Percentiles rank a stretch among this genome's conserved stretches.
These are phyloP conservation scores for Tinea semifulvella DNA, from an alignment of 2,888 invertebrate species.

Conservation along the genomic window DNA sequence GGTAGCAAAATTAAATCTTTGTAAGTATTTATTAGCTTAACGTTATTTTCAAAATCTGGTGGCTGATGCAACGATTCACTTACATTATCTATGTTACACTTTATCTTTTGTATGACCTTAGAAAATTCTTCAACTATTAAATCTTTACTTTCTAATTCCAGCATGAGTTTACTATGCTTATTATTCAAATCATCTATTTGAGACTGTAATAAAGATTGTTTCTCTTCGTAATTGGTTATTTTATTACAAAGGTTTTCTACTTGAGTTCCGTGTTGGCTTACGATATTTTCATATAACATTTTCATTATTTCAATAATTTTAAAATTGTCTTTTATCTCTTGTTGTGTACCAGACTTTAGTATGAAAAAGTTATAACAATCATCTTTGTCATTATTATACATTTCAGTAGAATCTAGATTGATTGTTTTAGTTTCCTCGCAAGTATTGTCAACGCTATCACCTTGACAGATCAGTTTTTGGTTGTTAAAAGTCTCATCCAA, in stretches of 20 bases:
- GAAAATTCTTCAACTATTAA: conserved; percentile 27
- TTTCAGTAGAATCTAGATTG: neutral
- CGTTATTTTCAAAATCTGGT: neutral
- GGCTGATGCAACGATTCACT: neutral
- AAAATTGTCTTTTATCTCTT: conserved; percentile 27
- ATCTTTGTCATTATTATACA: conserved; percentile 31
- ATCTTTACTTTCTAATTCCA: conserved; percentile 32
- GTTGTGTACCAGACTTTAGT: conserved; percentile 36
- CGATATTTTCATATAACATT: conserved; percentile 37
- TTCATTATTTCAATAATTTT: conserved; percentile 50
- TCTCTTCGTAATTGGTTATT: conserved; percentile 39
- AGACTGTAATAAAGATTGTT: conserved; percentile 28
- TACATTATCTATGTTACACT: conserved; percentile 10
- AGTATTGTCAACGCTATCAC: neutral
- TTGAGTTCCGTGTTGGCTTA: conserved; percentile 39
- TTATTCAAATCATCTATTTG: conserved; percentile 27
- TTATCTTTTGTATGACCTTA: conserved; percentile 31
- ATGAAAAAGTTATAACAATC: conserved; percentile 42
- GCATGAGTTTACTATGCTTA: conserved; percentile 27
- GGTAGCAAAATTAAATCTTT: conserved; percentile 35
- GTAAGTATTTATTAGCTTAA: conserved; percentile 24
- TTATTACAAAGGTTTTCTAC: conserved; percentile 47
- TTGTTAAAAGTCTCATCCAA: conserved; percentile 44
- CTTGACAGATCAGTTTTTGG: conserved; percentile 12
- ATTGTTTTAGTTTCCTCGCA: neutral